A percentile compares a stretch with the other conserved stretches of the same genome.
Evolutionary conservation across 2,113 vertebrate genomes (phyloP).

Genomic region (Bolborhynchus lineola): DNA sequence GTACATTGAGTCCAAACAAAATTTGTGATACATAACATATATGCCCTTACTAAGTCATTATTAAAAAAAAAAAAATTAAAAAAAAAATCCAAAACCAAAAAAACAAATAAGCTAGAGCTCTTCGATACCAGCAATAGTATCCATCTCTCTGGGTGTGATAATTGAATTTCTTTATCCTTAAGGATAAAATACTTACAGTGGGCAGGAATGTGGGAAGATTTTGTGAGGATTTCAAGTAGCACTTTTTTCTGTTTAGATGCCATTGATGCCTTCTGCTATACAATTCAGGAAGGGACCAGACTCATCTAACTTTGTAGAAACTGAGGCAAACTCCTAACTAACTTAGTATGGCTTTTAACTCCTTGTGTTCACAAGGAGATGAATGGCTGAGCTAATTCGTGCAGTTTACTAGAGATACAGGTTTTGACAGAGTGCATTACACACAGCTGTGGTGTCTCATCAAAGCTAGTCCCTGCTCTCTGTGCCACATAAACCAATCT

Average conservation of each 20-base stretch:
- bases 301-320: not conserved
- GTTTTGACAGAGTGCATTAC: not conserved
- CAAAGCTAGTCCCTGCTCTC: not conserved
- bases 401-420: not conserved
- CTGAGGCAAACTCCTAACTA: not conserved
- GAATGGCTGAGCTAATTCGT: not conserved
- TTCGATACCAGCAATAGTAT: not conserved
- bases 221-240: not conserved
- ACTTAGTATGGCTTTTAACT: not conserved
- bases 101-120: rapidly evolving
- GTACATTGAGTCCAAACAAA: not conserved
- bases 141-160: not conserved
- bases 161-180: not conserved
- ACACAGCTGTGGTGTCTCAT: not conserved
- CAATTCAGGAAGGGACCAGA: not conserved
- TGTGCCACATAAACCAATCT: not conserved
- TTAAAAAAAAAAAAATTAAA: not conserved
- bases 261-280: not conserved
- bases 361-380: not conserved
- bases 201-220: not conserved
- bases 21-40: not conserved
- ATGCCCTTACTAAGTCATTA: not conserved
- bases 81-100: not conserved
- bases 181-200: not conserved
- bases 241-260: rapidly evolving